A percentile compares a stretch with the other conserved stretches of the same genome.
Conservation (phyloP, 1,140 invertebrate species). For the Atta colombica region DNA sequence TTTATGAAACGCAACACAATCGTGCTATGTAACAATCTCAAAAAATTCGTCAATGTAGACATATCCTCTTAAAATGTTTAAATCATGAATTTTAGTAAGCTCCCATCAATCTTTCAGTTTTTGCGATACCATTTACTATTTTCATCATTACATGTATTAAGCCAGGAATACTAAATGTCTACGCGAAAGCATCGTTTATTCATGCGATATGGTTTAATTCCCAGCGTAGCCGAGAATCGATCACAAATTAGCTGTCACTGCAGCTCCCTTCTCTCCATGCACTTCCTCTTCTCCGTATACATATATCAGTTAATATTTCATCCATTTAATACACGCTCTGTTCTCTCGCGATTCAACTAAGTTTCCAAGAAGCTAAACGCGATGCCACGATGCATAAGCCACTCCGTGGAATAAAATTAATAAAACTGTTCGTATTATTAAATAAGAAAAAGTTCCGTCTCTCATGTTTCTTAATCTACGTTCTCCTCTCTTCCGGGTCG, state of each 20-base stretch:
- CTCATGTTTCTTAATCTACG: not conserved
- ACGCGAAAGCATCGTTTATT: conserved; percentile 7
- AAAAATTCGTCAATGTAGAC: not conserved
- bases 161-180: not conserved
- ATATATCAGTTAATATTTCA: conserved; percentile 13
- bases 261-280: not conserved
- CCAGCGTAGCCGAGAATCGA: conserved; percentile 13
- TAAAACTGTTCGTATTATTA: conserved; percentile 28
- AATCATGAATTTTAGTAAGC: conserved; percentile 4
- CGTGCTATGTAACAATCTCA: not conserved
- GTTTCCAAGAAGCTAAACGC: not conserved
- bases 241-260: conserved; percentile 49
- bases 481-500: not conserved
- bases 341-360: not conserved
- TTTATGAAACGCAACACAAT: not conserved
- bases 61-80: not conserved
- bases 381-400: not conserved
- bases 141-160: not conserved
- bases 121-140: not conserved
- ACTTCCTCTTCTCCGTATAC: not conserved
- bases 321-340: not conserved
- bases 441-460: not conserved
- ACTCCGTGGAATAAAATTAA: not conserved
- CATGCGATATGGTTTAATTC: conserved; percentile 29
- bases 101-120: not conserved